Evolutionary conservation across 2,888 invertebrate species (phyloP).

Genomic region (Itoplectis maculator): DNA sequence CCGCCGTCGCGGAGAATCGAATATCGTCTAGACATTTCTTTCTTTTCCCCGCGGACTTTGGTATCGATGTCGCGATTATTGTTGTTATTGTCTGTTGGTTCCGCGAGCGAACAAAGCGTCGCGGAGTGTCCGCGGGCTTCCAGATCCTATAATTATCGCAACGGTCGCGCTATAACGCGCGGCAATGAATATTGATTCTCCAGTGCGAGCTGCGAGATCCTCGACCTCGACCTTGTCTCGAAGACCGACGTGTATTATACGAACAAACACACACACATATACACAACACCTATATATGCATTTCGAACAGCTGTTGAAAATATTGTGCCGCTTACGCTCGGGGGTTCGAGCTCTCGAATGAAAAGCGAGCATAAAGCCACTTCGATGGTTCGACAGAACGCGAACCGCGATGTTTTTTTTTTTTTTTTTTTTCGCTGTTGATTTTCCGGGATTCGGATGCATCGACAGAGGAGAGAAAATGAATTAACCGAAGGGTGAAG

Average conservation of each 20-base stretch:
- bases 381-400: not conserved
- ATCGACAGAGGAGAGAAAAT: not conserved
- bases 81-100: no score
- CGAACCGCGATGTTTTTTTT: not conserved
- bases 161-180: constrained; percentile 1
- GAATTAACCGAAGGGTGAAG: not conserved
- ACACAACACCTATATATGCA: no score
- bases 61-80: no score
- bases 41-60: no score
- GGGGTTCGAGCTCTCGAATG: not conserved
- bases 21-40: not conserved
- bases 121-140: not conserved
- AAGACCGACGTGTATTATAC: not conserved
- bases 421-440: no score
- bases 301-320: not conserved
- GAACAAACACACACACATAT: no score
- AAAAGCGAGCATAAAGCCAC: not conserved
- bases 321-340: not conserved
- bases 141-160: not conserved
- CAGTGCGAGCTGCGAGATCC: constrained; percentile 13
- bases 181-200: constrained; percentile 34
- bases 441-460: not conserved
- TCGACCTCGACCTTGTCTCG: constrained; percentile 32
- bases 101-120: no score
- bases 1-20: no score